A percentile compares a stretch with the other conserved stretches of the same genome.
Evolutionary conservation across 2,888 invertebrate species (phyloP).

Genomic region (Temnothorax ravouxi): DNA sequence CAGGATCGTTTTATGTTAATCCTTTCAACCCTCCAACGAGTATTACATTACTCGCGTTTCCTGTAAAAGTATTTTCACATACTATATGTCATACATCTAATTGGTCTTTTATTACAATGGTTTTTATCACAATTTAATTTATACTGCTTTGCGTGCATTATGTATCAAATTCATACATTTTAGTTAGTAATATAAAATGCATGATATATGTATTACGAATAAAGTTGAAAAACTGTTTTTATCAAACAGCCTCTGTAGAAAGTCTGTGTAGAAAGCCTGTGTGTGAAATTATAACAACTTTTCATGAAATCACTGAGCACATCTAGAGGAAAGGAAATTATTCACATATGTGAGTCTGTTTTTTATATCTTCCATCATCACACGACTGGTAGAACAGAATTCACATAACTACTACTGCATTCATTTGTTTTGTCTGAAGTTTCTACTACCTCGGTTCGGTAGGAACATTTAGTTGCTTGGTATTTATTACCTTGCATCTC

Average conservation of each 20-base stretch:
- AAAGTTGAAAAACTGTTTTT: background rate
- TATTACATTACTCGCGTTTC: conserved; percentile 17
- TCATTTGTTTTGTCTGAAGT: conserved; percentile 41
- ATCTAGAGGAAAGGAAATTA: conserved; percentile 20
- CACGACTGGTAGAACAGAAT: conserved; percentile 9
- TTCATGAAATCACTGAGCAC: conserved; percentile 26
- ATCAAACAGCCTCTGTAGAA: background rate
- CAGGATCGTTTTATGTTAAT: conserved; percentile 46
- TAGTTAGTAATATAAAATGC: background rate
- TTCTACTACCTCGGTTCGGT: conserved; percentile 19
- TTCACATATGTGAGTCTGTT: conserved; percentile 11
- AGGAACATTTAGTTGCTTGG: conserved; percentile 28
- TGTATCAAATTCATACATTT: conserved; percentile 1
- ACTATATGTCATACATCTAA: background rate
- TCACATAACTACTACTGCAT: background rate
- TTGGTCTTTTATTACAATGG: background rate
- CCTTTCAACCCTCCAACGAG: conserved; percentile 5
- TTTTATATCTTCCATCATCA: conserved; percentile 34
- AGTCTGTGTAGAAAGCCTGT: background rate
- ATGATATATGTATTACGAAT: background rate
- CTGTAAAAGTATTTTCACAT: background rate
- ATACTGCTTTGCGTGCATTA: background rate
- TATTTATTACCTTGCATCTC: conserved; percentile 39
- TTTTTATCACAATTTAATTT: background rate
- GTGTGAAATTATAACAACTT: conserved; percentile 32